These are phyloP conservation scores for Crossocerus cetratus DNA, from an alignment of 2,888 invertebrate genomes.

Conservation along the genomic window DNA sequence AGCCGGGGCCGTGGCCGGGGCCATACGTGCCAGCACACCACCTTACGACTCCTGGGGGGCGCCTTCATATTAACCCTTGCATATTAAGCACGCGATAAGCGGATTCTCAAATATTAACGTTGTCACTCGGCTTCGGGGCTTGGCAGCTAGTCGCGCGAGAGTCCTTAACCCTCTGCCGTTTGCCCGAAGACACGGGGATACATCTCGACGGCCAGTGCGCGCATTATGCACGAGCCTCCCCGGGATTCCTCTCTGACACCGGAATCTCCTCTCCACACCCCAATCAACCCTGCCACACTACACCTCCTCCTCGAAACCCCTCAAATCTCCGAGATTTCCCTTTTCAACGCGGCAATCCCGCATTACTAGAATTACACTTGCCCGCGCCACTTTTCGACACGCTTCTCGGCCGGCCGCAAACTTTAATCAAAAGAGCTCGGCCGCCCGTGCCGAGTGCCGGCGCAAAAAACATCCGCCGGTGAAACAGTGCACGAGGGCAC, in stretches of 20 bases:
- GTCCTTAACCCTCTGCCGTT: slow-evolving; percentile 56
- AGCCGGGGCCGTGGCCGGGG: slow-evolving; percentile 60
- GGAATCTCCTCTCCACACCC: slow-evolving; percentile 34
- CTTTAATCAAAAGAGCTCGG: slow-evolving; percentile 64
- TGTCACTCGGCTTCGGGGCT: slow-evolving; percentile 58
- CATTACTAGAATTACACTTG: slow-evolving; percentile 43
- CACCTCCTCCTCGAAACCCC: no score
- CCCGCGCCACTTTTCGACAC: slow-evolving; percentile 52
- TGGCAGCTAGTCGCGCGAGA: slow-evolving; percentile 47
- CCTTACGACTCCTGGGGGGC: slow-evolving; percentile 76
- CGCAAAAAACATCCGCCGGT: slow-evolving; percentile 40
- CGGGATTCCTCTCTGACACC: slow-evolving; percentile 30
- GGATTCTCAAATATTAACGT: slow-evolving; percentile 74
- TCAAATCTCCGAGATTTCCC: neutral
- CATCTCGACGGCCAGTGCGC: slow-evolving; percentile 41
- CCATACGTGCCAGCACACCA: slow-evolving; percentile 66
- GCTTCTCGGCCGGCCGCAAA: slow-evolving; percentile 58
- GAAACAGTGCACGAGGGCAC: slow-evolving; percentile 41
- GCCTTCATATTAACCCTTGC: slow-evolving; percentile 76
- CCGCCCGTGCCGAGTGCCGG: slow-evolving; percentile 33
- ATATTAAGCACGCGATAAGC: slow-evolving; percentile 75
- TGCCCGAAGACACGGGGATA: slow-evolving; percentile 56
- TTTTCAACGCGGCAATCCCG: neutral
- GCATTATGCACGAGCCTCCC: slow-evolving; percentile 52
- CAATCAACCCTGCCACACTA: neutral